Evolutionary conservation across 1,140 invertebrate species (phyloP).

Genomic region (Apis mellifera): DNA sequence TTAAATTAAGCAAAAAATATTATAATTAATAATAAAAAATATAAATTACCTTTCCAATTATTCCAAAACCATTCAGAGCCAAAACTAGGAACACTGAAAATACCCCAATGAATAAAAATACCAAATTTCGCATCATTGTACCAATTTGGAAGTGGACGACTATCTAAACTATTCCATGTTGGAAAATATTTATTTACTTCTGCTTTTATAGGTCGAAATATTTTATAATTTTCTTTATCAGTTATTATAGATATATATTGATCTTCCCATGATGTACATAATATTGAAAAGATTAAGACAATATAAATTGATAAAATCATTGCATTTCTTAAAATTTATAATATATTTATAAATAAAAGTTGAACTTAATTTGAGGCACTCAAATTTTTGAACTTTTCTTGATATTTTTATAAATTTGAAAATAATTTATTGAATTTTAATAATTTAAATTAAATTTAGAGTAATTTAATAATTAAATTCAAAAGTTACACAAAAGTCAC

Average conservation of each 20-base stretch:
- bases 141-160: constrained; percentile 91
- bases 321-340: background rate
- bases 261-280: background rate
- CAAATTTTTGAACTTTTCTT: too few relatives aligned
- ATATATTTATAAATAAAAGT: constrained; percentile 7
- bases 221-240: background rate
- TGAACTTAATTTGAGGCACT: too few relatives aligned
- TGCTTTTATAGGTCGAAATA: background rate
- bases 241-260: constrained; percentile 17
- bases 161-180: constrained; percentile 92
- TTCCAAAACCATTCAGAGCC: constrained; percentile 95
- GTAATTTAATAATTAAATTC: too few relatives aligned
- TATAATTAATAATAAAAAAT: constrained; percentile 5
- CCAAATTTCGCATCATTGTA: constrained; percentile 95
- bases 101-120: constrained; percentile 97
- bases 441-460: too few relatives aligned
- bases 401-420: too few relatives aligned
- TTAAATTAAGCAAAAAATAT: background rate
- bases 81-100: constrained; percentile 94
- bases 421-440: too few relatives aligned
- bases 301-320: constrained; percentile 10
- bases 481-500: too few relatives aligned
- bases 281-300: background rate
- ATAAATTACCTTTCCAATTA: constrained; percentile 85
- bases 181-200: constrained; percentile 81